These are phyloP conservation scores for Incurvaria masculella DNA, from an alignment of 2,888 invertebrate species.

Conservation along the genomic window DNA sequence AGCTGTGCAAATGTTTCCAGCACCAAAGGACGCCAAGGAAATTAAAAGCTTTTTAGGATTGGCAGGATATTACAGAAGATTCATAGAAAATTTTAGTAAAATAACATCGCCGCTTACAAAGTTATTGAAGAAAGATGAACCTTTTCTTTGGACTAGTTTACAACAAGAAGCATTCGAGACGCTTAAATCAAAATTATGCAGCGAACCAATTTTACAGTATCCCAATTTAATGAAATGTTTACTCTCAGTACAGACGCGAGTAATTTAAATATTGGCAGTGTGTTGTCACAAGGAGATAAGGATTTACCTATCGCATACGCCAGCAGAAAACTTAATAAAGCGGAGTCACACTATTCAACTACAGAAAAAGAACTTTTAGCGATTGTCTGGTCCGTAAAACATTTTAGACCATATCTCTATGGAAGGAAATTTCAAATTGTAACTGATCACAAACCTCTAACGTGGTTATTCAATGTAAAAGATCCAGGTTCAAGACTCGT, in stretches of 20 bases:
- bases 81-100: conserved; percentile 18
- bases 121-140: neutral
- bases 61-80: conserved; percentile 23
- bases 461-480: conserved; percentile 24
- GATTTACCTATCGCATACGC: conserved; percentile 28
- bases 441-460: conserved; percentile 26
- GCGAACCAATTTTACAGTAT: conserved; percentile 8
- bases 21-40: conserved; percentile 21
- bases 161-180: conserved; percentile 6
- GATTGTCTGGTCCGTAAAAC: conserved; percentile 24
- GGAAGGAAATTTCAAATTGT: conserved; percentile 25
- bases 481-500: conserved; percentile 21
- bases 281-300: conserved; percentile 10
- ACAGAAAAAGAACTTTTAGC: conserved; percentile 28
- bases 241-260: conserved; percentile 25
- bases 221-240: conserved; percentile 20
- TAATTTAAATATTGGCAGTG: conserved; percentile 20
- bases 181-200: conserved; percentile 4
- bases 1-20: conserved; percentile 19
- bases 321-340: conserved; percentile 22
- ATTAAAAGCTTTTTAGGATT: conserved; percentile 23
- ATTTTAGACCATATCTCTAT: conserved; percentile 28
- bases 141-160: conserved; percentile 4
- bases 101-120: conserved; percentile 25
- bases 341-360: conserved; percentile 26